These are phyloP conservation scores for Paratilapia polleni DNA, from an alignment of 2,113 vertebrate genomes.

Conservation along the genomic window DNA sequence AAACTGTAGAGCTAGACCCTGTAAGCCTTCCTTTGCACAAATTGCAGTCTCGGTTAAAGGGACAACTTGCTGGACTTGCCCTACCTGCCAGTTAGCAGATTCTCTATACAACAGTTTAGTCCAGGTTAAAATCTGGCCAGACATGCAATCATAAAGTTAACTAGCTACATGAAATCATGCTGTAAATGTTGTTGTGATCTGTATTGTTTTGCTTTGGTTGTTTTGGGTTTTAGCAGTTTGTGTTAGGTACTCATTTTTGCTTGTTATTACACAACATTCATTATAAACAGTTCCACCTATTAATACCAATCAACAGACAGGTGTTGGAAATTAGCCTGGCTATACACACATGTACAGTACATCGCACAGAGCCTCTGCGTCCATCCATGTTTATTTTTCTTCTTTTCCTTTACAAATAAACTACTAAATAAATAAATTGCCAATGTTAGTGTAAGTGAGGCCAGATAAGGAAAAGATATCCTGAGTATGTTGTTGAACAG, in stretches of 20 bases:
- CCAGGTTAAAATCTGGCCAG: too few species aligned
- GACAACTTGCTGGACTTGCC: background rate
- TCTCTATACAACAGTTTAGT: background rate
- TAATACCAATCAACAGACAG: background rate
- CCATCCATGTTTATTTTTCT: too few species aligned
- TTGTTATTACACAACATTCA: background rate
- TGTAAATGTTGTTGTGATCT: background rate
- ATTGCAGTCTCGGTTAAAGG: background rate
- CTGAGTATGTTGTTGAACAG: background rate
- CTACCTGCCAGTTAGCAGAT: background rate
- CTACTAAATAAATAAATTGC: rapidly evolving
- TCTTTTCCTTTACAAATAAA: background rate
- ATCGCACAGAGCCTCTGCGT: background rate
- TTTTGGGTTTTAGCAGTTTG: background rate
- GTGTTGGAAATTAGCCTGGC: background rate
- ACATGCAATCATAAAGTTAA: background rate
- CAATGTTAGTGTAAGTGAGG: background rate
- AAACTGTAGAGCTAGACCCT: background rate
- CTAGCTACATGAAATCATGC: background rate
- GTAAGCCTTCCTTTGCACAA: background rate
- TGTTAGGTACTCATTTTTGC: too few species aligned
- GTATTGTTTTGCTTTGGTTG: rapidly evolving
- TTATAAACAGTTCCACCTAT: background rate
- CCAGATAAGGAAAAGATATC: background rate
- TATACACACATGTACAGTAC: background rate